These are phyloP conservation scores for Protonemura montana DNA, from an alignment of 2,888 invertebrate genomes.

Conservation along the genomic window DNA sequence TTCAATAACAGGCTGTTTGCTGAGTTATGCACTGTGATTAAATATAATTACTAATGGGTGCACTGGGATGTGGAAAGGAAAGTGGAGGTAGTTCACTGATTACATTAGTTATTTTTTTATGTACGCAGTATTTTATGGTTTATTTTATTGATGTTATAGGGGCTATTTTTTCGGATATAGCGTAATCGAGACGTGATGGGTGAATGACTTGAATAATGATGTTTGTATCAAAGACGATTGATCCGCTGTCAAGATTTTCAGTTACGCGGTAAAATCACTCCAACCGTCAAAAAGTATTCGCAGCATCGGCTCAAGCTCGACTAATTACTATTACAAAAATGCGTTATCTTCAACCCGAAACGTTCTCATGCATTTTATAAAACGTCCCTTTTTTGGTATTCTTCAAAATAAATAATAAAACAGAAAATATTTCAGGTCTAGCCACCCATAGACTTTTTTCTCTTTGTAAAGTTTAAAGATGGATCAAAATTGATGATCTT, in stretches of 20 bases:
- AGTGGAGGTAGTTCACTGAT: too few relatives aligned
- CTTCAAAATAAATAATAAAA: constrained; percentile 25
- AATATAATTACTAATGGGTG: too few relatives aligned
- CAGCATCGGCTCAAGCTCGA: not conserved
- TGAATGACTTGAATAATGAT: not conserved
- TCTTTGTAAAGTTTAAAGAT: constrained; percentile 28
- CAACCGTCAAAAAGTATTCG: not conserved
- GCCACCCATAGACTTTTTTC: constrained; percentile 34
- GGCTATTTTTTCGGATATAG: not conserved
- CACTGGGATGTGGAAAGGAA: too few relatives aligned
- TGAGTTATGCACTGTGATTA: too few relatives aligned
- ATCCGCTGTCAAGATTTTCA: not conserved
- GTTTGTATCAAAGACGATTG: not conserved
- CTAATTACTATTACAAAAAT: constrained; percentile 35
- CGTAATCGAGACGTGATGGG: too few relatives aligned
- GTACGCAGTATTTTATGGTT: too few relatives aligned
- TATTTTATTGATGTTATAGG: not conserved
- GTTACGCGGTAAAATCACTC: not conserved
- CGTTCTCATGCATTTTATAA: constrained; percentile 34
- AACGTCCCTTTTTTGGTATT: constrained; percentile 29
- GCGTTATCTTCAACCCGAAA: constrained; percentile 4
- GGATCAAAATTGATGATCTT: constrained; percentile 47
- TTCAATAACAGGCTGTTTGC: too few relatives aligned
- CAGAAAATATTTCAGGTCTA: constrained; percentile 31
- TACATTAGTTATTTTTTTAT: too few relatives aligned